These are phyloP conservation scores for Pelusios castaneus DNA, from an alignment of 2,113 vertebrate species.

Conservation along the genomic window DNA sequence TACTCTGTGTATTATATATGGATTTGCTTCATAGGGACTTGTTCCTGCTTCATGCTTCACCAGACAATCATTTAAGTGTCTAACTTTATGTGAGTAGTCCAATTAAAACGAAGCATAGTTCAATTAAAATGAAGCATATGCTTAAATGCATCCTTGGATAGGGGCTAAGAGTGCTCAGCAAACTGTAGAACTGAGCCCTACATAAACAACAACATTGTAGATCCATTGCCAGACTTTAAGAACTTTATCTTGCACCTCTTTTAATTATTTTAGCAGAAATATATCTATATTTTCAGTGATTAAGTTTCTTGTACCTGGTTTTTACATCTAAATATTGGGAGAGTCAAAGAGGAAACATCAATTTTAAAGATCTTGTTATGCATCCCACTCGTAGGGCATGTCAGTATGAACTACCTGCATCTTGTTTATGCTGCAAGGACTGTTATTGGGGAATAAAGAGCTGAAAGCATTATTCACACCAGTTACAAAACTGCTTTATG, in stretches of 20 bases:
- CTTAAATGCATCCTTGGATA: not conserved
- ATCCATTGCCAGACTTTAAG: not conserved
- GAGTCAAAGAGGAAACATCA: not conserved
- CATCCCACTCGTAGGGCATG: not conserved
- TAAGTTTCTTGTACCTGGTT: not conserved
- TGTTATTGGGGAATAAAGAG: not conserved
- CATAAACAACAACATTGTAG: not conserved
- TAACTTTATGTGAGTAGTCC: not conserved
- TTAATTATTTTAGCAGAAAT: not conserved
- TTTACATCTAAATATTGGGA: not conserved
- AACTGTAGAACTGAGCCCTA: not conserved
- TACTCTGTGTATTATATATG: not conserved
- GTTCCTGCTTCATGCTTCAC: not conserved
- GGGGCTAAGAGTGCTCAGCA: not conserved
- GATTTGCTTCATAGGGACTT: not conserved
- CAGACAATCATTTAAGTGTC: not conserved
- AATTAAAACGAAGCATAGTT: not conserved
- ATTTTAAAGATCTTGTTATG: not conserved
- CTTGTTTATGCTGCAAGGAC: not conserved
- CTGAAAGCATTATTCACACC: not conserved
- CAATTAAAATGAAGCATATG: not conserved
- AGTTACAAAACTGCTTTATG: not conserved
- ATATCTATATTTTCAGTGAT: not conserved
- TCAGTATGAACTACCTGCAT: not conserved
- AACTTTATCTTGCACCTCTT: not conserved